These are phyloP conservation scores for Dasyurus viverrinus DNA, from an alignment of 2,113 vertebrate genomes.

Conservation along the genomic window DNA sequence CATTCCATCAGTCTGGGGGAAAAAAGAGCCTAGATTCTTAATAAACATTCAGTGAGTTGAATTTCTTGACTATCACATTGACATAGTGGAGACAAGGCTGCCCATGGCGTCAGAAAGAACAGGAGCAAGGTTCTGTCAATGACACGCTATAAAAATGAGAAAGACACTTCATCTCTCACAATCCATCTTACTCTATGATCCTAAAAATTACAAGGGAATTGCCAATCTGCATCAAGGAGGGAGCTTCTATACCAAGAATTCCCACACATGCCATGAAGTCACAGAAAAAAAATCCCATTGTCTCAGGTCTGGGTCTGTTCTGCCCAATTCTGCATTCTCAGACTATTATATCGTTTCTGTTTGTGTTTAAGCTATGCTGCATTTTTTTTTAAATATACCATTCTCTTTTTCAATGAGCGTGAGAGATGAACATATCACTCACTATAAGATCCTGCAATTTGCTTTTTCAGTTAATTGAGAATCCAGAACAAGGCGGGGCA, in stretches of 20 bases:
- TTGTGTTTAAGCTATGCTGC: fast-evolving
- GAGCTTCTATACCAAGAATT: neutral
- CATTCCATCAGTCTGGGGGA: neutral
- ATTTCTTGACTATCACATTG: neutral
- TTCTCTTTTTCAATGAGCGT: neutral
- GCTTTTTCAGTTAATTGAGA: neutral
- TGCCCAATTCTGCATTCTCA: neutral
- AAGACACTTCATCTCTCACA: neutral
- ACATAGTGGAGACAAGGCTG: neutral
- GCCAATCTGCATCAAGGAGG: neutral
- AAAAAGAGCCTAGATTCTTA: neutral
- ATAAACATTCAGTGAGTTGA: neutral
- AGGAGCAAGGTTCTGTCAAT: neutral
- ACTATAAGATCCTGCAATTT: neutral
- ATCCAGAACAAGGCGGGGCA: neutral
- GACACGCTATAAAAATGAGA: neutral
- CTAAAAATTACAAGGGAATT: neutral
- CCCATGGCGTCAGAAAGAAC: neutral
- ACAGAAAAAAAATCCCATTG: neutral
- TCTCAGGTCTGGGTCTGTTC: neutral
- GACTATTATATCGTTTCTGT: neutral
- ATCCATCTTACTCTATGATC: neutral
- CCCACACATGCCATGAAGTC: neutral
- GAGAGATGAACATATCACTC: neutral
- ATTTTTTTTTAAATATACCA: neutral